phyloP scores from a whole-genome alignment of 2,113 vertebrate species.

The Alaudala cheleensis region DNA sequence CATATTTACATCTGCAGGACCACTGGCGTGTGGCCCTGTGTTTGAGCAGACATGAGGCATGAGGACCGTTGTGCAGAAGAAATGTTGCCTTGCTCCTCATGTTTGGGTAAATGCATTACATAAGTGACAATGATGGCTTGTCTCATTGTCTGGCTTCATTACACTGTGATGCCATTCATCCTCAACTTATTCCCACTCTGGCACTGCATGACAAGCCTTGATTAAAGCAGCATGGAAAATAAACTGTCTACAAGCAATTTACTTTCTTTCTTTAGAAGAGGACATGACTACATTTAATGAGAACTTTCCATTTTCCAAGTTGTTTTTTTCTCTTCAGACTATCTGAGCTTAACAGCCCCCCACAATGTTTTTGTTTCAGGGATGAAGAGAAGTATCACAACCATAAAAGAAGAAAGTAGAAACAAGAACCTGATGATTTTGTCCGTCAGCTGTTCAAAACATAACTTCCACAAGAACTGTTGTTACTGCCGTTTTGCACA shows the following conservation, averaged over 20 bases:
- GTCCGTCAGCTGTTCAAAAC: background rate
- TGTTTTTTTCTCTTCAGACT: background rate
- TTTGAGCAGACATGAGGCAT: background rate
- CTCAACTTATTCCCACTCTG: background rate
- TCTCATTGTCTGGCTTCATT: background rate
- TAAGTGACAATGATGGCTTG: background rate
- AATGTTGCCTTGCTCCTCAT: background rate
- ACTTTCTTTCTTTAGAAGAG: background rate
- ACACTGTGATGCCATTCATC: background rate
- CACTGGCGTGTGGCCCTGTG: background rate
- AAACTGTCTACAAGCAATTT: background rate
- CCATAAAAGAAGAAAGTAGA: constrained; percentile 81
- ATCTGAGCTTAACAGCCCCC: background rate
- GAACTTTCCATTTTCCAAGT: background rate
- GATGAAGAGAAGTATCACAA: constrained; percentile 80
- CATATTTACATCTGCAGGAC: background rate
- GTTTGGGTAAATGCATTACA: background rate
- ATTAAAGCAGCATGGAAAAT: background rate
- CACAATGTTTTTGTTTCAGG: constrained; percentile 70
- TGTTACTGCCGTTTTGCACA: background rate
- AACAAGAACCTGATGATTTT: background rate
- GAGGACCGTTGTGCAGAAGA: background rate
- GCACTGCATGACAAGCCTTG: background rate
- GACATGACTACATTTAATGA: background rate
- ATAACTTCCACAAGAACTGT: background rate